phyloP scores from a whole-genome alignment of 35 echinoderm and acorn worm species.

The Patiria miniata region DNA sequence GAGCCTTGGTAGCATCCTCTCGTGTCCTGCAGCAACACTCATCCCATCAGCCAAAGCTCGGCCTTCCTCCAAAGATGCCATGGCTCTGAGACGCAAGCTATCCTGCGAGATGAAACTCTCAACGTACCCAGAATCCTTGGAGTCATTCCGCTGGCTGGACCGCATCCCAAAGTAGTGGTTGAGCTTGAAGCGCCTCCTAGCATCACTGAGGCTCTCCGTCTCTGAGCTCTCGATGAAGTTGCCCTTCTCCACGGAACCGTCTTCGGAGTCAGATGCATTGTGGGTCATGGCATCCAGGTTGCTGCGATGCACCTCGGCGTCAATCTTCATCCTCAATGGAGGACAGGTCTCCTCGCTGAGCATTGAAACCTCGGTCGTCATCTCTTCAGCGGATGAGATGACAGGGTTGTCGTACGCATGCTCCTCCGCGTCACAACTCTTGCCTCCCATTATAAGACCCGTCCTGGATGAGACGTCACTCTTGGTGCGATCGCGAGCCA shows the following conservation, averaged over 20 bases:
- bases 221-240: slow-evolving; percentile 3
- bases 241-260: background rate
- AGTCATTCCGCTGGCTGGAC: slow-evolving; percentile 27
- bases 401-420: slow-evolving; percentile 6
- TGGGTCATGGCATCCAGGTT: background rate
- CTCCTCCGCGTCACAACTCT: background rate
- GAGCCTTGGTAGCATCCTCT: background rate
- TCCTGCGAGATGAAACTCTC: slow-evolving; percentile 35
- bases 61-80: background rate
- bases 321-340: background rate
- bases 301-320: background rate
- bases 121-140: slow-evolving; percentile 30
- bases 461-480: slow-evolving; percentile 12
- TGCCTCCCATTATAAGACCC: background rate
- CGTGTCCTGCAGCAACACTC: background rate
- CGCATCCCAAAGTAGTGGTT: slow-evolving; percentile 24
- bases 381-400: background rate
- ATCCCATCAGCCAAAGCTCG: background rate
- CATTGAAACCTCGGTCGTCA: background rate
- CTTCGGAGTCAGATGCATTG: background rate
- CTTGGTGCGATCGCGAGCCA: background rate
- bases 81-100: slow-evolving; percentile 7
- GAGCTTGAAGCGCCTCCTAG: background rate
- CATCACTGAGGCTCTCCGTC: background rate
- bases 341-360: background rate